These are phyloP conservation scores for Drosophila mayri DNA, from an alignment of 1,140 invertebrate species.

Conservation along the genomic window DNA sequence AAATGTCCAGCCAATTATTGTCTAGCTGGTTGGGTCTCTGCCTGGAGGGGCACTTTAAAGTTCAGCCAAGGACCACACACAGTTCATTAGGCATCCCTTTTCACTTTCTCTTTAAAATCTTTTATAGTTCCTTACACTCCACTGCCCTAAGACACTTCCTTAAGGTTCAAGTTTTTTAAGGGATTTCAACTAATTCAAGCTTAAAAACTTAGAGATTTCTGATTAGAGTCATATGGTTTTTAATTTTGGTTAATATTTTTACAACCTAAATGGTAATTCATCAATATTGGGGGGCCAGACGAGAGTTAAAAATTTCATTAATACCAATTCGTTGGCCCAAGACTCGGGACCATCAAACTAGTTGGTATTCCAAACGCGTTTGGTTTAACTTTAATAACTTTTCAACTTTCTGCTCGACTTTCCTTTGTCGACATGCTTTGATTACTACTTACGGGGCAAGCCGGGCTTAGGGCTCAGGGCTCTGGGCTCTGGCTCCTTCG, in stretches of 20 bases:
- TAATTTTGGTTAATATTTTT: constrained; percentile 1
- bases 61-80: constrained; percentile 7
- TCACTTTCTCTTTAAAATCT: background rate
- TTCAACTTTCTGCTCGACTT: constrained; percentile 69
- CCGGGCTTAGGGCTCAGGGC: background rate
- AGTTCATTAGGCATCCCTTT: constrained; percentile 20
- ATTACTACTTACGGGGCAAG: constrained; percentile 63
- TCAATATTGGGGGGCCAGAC: constrained; percentile 4
- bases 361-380: constrained; percentile 76
- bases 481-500: background rate
- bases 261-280: constrained; percentile 29
- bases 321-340: background rate
- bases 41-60: constrained; percentile 20
- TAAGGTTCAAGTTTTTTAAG: background rate
- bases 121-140: background rate
- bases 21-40: background rate
- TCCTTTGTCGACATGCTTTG: constrained; percentile 74
- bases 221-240: background rate
- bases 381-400: constrained; percentile 81
- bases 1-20: constrained; percentile 30
- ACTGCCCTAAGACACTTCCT: background rate
- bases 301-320: constrained; percentile 36
- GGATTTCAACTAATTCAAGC: too few species aligned
- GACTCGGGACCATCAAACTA: constrained; percentile 12
- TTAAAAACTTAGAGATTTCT: background rate